Conservation (phyloP, 2,888 invertebrate species). For the Philereme vetulata region DNA sequence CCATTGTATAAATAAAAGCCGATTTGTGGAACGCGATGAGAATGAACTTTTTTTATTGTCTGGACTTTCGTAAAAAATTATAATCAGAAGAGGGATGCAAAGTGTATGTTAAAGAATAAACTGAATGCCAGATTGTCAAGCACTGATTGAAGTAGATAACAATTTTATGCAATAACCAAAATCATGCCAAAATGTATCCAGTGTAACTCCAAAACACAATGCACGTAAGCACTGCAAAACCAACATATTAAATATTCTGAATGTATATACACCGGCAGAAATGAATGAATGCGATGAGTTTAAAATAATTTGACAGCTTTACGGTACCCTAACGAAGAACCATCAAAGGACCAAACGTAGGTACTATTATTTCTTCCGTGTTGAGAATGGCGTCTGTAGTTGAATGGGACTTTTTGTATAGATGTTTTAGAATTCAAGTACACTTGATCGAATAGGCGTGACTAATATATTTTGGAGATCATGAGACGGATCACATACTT, state of each 20-base stretch:
- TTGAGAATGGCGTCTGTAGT: slow-evolving; percentile 16
- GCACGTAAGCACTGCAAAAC: slow-evolving; percentile 4
- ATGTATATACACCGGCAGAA: slow-evolving; percentile 26
- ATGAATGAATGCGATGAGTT: slow-evolving; percentile 29
- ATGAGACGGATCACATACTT: slow-evolving; percentile 34
- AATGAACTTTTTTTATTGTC: too few species aligned
- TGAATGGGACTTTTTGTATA: slow-evolving; percentile 37
- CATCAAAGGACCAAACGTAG: slow-evolving; percentile 27
- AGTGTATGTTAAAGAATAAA: too few species aligned
- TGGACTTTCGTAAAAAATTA: too few species aligned
- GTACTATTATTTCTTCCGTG: slow-evolving; percentile 10
- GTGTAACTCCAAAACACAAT: background rate
- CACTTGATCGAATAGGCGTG: slow-evolving; percentile 50
- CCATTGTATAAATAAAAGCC: slow-evolving; percentile 30
- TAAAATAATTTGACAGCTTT: slow-evolving; percentile 43
- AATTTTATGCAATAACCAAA: too few species aligned
- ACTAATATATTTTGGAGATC: slow-evolving; percentile 42
- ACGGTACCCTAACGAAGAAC: slow-evolving; percentile 41
- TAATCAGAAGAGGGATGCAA: too few species aligned
- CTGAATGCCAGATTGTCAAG: too few species aligned
- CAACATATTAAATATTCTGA: slow-evolving; percentile 7
- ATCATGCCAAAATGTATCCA: background rate
- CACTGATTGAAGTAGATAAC: too few species aligned
- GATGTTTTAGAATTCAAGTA: slow-evolving; percentile 39
- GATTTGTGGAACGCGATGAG: slow-evolving; percentile 6